These are phyloP conservation scores for Venusia cambrica DNA, from an alignment of 2,888 invertebrate genomes.

Conservation along the genomic window DNA sequence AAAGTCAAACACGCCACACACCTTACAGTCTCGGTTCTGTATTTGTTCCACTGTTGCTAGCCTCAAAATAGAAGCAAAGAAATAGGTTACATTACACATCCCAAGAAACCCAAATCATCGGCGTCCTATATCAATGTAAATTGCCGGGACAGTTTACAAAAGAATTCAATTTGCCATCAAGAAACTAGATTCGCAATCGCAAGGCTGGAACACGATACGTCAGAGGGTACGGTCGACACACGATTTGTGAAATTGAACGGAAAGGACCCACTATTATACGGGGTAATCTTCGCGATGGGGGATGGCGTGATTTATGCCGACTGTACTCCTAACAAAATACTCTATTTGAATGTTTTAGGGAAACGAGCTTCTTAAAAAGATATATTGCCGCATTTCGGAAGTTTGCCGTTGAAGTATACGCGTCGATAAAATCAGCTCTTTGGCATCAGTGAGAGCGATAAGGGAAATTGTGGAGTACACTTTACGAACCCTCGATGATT, in stretches of 20 bases:
- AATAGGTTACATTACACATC: constrained; percentile 1
- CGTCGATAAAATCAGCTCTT: constrained; percentile 16
- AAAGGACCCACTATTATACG: constrained; percentile 54
- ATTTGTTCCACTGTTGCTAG: no score
- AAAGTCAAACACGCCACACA: no score
- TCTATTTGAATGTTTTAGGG: constrained; percentile 31
- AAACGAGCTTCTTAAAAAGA: constrained; percentile 28
- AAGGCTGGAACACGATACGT: constrained; percentile 49
- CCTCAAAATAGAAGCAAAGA: neutral
- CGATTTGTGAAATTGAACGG: constrained; percentile 65
- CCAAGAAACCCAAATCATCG: constrained; percentile 14
- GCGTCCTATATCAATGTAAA: constrained; percentile 27
- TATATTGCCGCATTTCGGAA: constrained; percentile 24
- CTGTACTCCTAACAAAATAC: constrained; percentile 32
- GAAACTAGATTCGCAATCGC: constrained; percentile 43
- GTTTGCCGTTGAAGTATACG: constrained; percentile 17
- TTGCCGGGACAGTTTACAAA: constrained; percentile 35
- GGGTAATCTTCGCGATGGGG: constrained; percentile 50
- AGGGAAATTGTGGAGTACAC: constrained; percentile 10
- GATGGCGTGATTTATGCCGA: constrained; percentile 31
- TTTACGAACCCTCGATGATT: no score
- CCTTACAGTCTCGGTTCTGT: no score
- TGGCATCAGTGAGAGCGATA: constrained; percentile 6
- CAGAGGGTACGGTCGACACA: constrained; percentile 43
- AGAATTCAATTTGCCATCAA: constrained; percentile 56